Base-by-base conservation (phyloP, 2,113 vertebrate species). In the Spermophilus dauricus region DNA sequence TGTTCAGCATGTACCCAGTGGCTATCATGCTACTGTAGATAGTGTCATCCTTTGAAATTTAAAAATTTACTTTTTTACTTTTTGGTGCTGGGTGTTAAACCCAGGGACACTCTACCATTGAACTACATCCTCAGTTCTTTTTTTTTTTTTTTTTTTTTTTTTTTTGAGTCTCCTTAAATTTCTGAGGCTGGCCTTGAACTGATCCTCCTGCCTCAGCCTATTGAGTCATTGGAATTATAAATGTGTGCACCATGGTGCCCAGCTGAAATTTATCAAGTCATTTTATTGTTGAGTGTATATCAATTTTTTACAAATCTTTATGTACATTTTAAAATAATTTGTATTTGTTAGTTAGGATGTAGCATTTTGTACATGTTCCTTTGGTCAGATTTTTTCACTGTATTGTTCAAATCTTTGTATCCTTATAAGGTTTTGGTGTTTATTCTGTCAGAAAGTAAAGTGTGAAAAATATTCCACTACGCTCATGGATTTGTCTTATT, bases 401-500 rank as follows among this genome's bases (percentile, higher is more conserved):
- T 75, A 18, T 67, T 86, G 17, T 82, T 89, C 34, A 81, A 89
- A 85, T 32, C 48, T 73, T 85, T 92, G 58, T 51, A 53, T 69
- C 65, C 56, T 94, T 92, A 80, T 24, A 75, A 14, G 48, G 80
- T 63, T 91, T 80, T 77, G 24, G 3, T 78, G 24, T 42, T 65
- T 88, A n/a, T 72, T 96, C 45, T 24, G 14, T 77, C 80, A 51
- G 10, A 34, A 45, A 90, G 30, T 67, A 20, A 9, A 42, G 11
- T 56, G 24, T 87, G 42, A 63, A 53, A 88, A 69, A 78, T 61
- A 30, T 67, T 76, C 37, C 24, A 86, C 34, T n/a, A 3, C 70
- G 34, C 39, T 9, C 86, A 2, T 89, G 92, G 65, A 53, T 81
- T 75, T 95, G 45, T 83, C 83, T 84, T 51, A 73, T 73, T 93